These are phyloP conservation scores for Aphis craccivora DNA, from an alignment of 1,140 invertebrate species.

Conservation along the genomic window DNA sequence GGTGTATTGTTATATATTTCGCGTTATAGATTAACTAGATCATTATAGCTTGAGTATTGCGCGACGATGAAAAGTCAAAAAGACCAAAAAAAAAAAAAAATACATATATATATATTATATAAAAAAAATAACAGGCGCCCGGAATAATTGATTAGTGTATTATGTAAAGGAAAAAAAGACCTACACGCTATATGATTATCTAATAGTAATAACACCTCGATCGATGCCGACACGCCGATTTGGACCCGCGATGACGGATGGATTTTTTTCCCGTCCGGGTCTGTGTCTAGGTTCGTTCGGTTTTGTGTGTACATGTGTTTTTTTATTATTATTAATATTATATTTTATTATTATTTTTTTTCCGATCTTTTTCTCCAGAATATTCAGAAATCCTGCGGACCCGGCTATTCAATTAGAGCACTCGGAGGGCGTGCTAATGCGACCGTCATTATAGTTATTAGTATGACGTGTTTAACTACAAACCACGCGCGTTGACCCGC, in stretches of 20 bases:
- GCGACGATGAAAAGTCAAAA: conserved; percentile 5
- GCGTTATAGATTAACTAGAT: not conserved
- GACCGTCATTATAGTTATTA: conserved; percentile 16
- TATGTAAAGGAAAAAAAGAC: not conserved
- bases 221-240: conserved; percentile 50
- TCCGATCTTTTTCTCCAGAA: not conserved
- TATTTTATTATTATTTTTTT: conserved; percentile 5
- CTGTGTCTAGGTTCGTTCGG: not conserved
- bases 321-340: not conserved
- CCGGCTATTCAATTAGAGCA: not conserved
- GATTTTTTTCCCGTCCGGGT: conserved; percentile 22
- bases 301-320: not conserved
- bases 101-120: no score
- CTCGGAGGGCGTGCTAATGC: conserved; percentile 39
- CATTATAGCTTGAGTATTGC: not conserved
- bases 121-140: conserved; percentile 24
- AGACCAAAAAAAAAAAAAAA: not conserved
- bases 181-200: conserved; percentile 29
- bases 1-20: not conserved
- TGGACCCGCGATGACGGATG: conserved; percentile 45
- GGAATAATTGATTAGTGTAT: conserved; percentile 35
- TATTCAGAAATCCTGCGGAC: not conserved
- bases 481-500: not conserved
- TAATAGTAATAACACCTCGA: conserved; percentile 51
- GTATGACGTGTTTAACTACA: conserved; percentile 26